Percentiles rank a stretch among this genome's conserved stretches.
Conservation (phyloP, 2,113 vertebrate species). For the Tinamus guttatus region DNA sequence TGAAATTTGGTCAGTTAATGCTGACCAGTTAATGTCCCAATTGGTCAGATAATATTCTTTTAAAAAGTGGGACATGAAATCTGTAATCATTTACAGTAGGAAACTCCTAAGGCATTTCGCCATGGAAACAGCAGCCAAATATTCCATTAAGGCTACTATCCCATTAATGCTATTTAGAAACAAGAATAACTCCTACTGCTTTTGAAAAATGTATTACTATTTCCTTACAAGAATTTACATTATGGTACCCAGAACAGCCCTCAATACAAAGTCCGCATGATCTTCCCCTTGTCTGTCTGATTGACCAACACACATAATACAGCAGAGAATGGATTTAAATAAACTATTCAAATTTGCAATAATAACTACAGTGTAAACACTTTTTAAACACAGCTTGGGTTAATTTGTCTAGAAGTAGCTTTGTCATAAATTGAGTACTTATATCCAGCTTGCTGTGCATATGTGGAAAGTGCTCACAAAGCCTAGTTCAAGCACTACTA, state of each 20-base stretch:
- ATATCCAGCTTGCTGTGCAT: background rate
- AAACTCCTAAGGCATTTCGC: background rate
- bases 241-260: background rate
- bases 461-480: background rate
- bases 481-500: background rate
- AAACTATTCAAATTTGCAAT: background rate
- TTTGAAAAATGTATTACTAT: background rate
- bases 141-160: background rate
- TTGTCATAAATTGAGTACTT: background rate
- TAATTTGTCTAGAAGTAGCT: background rate
- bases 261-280: background rate
- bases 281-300: background rate
- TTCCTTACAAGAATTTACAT: background rate
- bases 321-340: background rate
- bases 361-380: background rate
- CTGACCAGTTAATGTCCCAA: background rate
- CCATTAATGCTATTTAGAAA: background rate
- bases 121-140: background rate
- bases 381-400: background rate
- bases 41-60: background rate
- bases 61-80: background rate
- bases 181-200: background rate
- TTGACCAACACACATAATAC: background rate
- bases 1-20: background rate
- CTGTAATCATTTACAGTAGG: background rate